Conservation (phyloP, 2,113 vertebrate species). For the Gobius niger region DNA sequence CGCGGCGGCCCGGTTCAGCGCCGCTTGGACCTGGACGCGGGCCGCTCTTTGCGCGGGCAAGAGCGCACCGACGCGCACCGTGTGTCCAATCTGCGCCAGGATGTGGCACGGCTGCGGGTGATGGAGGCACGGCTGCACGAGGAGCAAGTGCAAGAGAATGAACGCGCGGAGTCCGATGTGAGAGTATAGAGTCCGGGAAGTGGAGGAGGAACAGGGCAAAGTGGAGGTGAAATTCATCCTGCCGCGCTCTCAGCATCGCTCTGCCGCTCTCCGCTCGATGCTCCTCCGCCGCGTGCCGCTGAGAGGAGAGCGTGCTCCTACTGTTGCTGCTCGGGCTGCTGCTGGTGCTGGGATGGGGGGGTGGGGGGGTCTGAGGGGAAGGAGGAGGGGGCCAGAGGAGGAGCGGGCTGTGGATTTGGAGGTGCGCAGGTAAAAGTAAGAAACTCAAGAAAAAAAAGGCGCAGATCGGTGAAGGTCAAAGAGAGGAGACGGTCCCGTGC, state of each 20-base stretch:
- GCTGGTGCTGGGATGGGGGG: not conserved
- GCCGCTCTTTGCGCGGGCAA: conserved; percentile 72
- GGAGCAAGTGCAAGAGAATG: conserved; percentile 61
- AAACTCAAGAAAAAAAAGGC: conserved; percentile 8
- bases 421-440: not conserved
- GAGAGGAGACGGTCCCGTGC: not conserved
- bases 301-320: conserved; percentile 12
- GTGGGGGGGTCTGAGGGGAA: not conserved
- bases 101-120: conserved; percentile 83
- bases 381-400: not conserved
- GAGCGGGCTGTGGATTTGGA: not conserved
- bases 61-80: conserved; percentile 81
- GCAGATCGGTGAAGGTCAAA: conserved; percentile 10
- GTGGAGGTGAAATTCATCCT: conserved; percentile 74
- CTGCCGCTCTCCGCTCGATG: conserved; percentile 49
- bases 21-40: conserved; percentile 72
- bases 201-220: conserved; percentile 65
- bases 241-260: conserved; percentile 76
- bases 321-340: conserved; percentile 10
- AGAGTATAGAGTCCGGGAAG: conserved; percentile 52
- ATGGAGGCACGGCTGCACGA: conserved; percentile 58
- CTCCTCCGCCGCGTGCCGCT: conserved; percentile 19
- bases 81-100: conserved; percentile 75
- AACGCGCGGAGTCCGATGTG: conserved; percentile 41
- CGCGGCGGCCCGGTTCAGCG: conserved; percentile 68